Base-by-base conservation (phyloP, 2,797 vertebrate genomes). In the Gorsachius magnificus region DNA sequence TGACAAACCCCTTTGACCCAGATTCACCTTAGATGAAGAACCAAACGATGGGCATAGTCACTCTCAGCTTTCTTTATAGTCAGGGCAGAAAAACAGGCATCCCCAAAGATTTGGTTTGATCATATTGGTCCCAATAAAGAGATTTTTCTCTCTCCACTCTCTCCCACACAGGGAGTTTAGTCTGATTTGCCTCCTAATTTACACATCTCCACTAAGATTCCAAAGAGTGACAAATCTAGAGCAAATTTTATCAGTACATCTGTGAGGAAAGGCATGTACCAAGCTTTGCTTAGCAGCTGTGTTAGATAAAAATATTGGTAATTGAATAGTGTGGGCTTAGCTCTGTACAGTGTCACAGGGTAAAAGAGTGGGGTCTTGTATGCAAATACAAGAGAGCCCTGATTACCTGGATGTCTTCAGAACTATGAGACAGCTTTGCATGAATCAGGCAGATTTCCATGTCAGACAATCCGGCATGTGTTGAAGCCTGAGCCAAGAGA, bases 1-100 rank as follows among this genome's bases (percentile, higher is more conserved):
- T 90, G 31, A n/a, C 13, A 48, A 48, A 36, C 3, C 28, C 16
- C 7, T 64, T 77, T 0, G 1, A 20, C 16, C n/a, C 5, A 1
- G 8, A 38, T 53, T 63, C 17, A 36, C 13, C 19, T 53, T 48
- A 17, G 2, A 4, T 74, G 28, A 63, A 74, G 24, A 13, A 57
- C 26, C 12, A 26, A 70, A 46, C 41, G 31, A 18, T 46, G 15
- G 57, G 8, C 16, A 29, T 33, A 38, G 41, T 20, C 9, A 38
- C n/a, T 25, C 29, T 51, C 43, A 61, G 16, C 20, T 77, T 68
- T 13, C 11, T 41, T 70, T 66, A 68, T 12, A 53, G 10, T 36
- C 54, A 43, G 17, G 63, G 43, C 26, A 53, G n/a, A 63, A 56
- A 57, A 88, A 43, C 5, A 25, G 8, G 26, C 31, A 48, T 31